Conservation (phyloP, 2,797 vertebrate species). For the Mus caroli region DNA sequence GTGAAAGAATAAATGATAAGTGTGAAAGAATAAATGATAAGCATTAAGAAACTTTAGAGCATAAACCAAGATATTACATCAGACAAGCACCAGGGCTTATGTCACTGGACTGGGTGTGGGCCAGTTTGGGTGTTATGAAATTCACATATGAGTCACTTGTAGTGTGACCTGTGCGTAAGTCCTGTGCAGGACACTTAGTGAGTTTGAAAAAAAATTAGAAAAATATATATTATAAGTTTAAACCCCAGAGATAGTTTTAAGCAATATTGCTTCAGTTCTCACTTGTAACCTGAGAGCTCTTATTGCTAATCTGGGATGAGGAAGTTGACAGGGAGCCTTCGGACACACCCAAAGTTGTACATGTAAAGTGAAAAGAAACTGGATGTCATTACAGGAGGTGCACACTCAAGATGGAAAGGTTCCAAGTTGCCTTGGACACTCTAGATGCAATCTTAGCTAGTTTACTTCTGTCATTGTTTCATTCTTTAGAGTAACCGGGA, state of each 20-base stretch:
- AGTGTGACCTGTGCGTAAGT: background rate
- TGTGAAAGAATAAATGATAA: background rate
- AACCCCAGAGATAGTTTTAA: background rate
- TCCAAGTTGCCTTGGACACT: background rate
- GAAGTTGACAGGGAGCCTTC: conserved; percentile 11
- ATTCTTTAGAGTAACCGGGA: background rate
- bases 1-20: background rate
- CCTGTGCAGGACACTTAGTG: background rate
- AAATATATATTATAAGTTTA: background rate
- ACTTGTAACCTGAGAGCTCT: conserved; percentile 42
- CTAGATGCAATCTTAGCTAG: background rate
- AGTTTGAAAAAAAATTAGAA: background rate
- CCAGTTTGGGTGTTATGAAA: background rate
- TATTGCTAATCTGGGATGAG: background rate
- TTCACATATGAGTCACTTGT: background rate
- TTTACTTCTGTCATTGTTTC: background rate
- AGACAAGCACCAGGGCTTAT: background rate
- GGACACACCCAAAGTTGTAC: background rate
- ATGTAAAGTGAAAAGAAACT: background rate
- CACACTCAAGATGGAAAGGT: background rate
- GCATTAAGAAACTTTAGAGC: background rate
- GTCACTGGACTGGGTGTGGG: background rate
- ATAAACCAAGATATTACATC: background rate
- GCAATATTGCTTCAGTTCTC: conserved; percentile 13
- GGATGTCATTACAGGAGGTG: background rate